These are phyloP conservation scores for Lasioglossum vierecki DNA, from an alignment of 2,888 invertebrate species.

Conservation along the genomic window DNA sequence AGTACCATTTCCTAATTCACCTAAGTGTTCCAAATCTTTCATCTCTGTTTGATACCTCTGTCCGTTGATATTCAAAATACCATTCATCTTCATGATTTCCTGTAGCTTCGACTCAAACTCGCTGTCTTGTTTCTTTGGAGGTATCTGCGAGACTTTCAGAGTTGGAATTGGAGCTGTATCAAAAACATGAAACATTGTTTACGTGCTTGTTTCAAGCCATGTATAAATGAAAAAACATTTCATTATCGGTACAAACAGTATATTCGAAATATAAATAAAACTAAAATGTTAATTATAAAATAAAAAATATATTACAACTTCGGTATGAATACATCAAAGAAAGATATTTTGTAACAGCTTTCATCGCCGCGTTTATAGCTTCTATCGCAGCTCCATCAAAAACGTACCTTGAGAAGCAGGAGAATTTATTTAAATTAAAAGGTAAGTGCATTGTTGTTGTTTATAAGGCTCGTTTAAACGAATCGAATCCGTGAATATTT, in stretches of 20 bases:
- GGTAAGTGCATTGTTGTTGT: slow-evolving; percentile 46
- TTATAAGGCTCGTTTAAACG: slow-evolving; percentile 41
- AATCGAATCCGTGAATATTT: slow-evolving; percentile 28
- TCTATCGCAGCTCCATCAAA: not conserved
- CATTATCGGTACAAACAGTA: not conserved
- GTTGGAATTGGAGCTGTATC: slow-evolving; percentile 76
- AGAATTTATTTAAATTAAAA: not conserved
- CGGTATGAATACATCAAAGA: not conserved
- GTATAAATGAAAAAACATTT: not conserved
- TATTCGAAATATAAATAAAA: not conserved
- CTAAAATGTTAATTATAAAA: not conserved
- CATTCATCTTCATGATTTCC: slow-evolving; percentile 97
- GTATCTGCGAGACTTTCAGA: slow-evolving; percentile 85
- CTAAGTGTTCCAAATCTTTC: slow-evolving; percentile 93
- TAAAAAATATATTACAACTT: slow-evolving; percentile 5
- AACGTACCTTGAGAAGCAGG: not conserved
- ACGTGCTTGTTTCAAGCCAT: not conserved
- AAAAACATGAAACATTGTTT: slow-evolving; percentile 47
- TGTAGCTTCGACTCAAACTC: slow-evolving; percentile 92
- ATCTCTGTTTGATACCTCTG: slow-evolving; percentile 92
- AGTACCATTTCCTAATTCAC: slow-evolving; percentile 96
- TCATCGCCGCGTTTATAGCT: not conserved
- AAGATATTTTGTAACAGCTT: not conserved
- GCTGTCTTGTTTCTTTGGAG: slow-evolving; percentile 87
- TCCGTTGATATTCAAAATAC: slow-evolving; percentile 93